A percentile compares a stretch with the other conserved stretches of the same genome.
Conservation (phyloP, 2,113 vertebrate species). For the Ctenomys sociabilis region DNA sequence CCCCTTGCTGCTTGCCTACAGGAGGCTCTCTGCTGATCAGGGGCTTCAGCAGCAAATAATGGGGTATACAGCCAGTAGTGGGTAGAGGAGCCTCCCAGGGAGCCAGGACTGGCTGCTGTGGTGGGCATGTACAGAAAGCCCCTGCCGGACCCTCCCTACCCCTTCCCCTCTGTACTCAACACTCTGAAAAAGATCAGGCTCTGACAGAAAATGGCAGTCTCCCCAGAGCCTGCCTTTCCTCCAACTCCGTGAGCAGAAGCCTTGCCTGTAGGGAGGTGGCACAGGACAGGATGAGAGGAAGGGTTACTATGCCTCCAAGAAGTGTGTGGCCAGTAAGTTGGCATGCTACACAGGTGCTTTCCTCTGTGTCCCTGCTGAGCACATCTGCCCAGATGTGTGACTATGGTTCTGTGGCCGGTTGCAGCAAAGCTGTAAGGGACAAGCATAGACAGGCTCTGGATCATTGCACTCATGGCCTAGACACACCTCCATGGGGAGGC, state of each 20-base stretch:
- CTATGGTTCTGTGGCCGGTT: not conserved
- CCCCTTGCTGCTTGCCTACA: not conserved
- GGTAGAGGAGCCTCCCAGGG: not conserved
- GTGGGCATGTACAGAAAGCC: not conserved
- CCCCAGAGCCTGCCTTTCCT: not conserved
- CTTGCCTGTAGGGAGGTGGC: not conserved
- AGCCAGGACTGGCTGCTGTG: not conserved
- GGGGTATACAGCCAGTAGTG: not conserved
- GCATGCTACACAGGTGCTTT: not conserved
- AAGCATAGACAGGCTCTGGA: not conserved
- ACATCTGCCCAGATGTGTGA: not conserved
- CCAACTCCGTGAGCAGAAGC: not conserved
- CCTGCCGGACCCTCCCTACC: not conserved
- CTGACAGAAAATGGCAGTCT: not conserved
- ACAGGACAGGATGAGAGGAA: not conserved
- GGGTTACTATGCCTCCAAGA: not conserved
- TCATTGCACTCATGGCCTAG: not conserved
- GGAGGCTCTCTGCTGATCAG: not conserved
- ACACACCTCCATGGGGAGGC: not conserved
- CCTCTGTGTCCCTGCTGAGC: not conserved
- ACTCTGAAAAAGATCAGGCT: not conserved
- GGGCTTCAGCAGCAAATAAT: not conserved
- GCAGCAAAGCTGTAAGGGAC: fast-evolving
- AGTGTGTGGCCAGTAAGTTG: not conserved
- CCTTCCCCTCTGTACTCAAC: no score